Base-by-base conservation (phyloP, 2,888 invertebrate species). In the Eueremaeus valkanovi region DNA sequence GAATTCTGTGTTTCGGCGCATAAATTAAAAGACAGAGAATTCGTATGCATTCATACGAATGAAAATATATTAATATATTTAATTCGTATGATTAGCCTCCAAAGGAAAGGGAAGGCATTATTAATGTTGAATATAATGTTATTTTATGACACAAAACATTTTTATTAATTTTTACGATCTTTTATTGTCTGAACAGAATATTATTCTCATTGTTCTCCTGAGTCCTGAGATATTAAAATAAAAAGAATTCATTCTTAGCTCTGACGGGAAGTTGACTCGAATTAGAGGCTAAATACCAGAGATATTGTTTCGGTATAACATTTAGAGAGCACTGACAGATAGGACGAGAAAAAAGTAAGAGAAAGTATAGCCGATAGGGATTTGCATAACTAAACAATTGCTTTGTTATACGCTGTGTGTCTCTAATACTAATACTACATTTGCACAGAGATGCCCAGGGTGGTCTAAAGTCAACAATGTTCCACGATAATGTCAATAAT, bases 381-480 rank as follows among this genome's bases (percentile, higher is more conserved):
- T 68, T 40, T 68, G 13, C 68, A 68, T 68, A 68, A 68, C 40
- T 40, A 68, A 68, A 68, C 68, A 33, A 63, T 33, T 63, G 63
- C 18, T 18, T 33, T 16, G 16, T 58, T 58, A 29, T 29, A 24
- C 29, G 1, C 5, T 58, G 16, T 58, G 58, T 13, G 18, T 45
- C 45, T 13, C 45, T 18, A 45, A 45, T 45, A 45, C 13, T 5
- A n/a, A n/a, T n/a, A n/a, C n/a, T n/a, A n/a, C n/a, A n/a, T n/a
- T n/a, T n/a, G n/a, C n/a, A n/a, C n/a, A n/a, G n/a, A n/a, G n/a
- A n/a, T n/a, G n/a, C n/a, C n/a, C n/a, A n/a, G n/a, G n/a, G n/a
- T n/a, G n/a, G n/a, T n/a, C n/a, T n/a, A n/a, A n/a, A n/a, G n/a
- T n/a, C n/a, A n/a, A n/a, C n/a, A n/a, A n/a, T n/a, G n/a, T n/a